Percentiles rank a stretch among this genome's conserved stretches.
Evolutionary conservation across 2,888 invertebrate species (phyloP).

Genomic region (Himalopsyche kuldschensis): DNA sequence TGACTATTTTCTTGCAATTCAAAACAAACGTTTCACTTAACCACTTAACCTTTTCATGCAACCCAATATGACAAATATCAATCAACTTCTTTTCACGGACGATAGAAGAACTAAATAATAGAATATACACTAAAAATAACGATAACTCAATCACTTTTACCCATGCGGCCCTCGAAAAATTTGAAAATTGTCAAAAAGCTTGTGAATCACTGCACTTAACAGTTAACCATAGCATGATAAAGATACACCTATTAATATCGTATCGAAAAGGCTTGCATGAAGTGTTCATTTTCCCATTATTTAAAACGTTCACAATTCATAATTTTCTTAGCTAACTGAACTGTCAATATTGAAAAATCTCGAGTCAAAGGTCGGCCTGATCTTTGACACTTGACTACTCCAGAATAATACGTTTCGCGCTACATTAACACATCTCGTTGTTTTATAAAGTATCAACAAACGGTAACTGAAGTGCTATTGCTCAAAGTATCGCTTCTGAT

Average conservation of each 20-base stretch:
- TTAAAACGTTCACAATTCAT: neutral
- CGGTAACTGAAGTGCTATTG: neutral
- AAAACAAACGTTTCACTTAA: neutral
- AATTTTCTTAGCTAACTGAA: constrained; percentile 7
- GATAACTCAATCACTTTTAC: no score
- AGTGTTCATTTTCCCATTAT: neutral
- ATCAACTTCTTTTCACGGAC: no score
- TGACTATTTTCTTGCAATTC: neutral
- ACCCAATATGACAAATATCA: no score
- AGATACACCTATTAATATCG: neutral
- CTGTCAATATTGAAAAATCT: constrained; percentile 28
- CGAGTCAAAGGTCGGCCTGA: neutral
- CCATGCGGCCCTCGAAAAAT: no score
- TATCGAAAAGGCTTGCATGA: neutral
- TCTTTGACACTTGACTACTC: neutral
- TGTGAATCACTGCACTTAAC: no score
- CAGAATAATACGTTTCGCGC: neutral
- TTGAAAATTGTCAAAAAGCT: no score
- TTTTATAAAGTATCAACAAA: neutral
- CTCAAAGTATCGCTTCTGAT: neutral
- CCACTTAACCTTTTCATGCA: no score
- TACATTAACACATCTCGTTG: neutral
- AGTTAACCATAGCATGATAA: neutral
- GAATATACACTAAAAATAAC: no score
- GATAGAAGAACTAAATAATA: no score